Conservation (phyloP, 2,797 vertebrate species). For the Pseudochirops corinnae region DNA sequence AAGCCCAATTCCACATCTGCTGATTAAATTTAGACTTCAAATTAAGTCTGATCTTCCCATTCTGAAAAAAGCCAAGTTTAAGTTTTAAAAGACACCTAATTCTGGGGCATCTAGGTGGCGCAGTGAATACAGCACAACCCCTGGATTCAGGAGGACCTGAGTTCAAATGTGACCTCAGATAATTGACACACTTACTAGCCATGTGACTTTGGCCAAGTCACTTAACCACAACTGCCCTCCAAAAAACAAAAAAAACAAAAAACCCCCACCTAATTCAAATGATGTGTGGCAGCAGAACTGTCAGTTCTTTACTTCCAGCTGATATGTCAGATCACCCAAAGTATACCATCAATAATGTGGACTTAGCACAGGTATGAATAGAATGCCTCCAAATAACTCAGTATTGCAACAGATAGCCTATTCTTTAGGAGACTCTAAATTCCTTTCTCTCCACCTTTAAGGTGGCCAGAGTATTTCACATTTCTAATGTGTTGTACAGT, state of each 20-base stretch:
- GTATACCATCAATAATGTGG: slow-evolving; percentile 30
- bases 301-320: background rate
- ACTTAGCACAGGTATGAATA: background rate
- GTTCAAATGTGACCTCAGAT: too few species aligned
- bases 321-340: slow-evolving; percentile 44
- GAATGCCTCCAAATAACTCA: background rate
- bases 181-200: too few species aligned
- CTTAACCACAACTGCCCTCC: too few species aligned
- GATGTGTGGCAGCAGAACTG: slow-evolving; percentile 40
- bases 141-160: too few species aligned
- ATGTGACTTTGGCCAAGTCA: too few species aligned
- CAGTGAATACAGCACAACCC: too few species aligned
- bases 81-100: slow-evolving; percentile 41
- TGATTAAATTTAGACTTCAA: background rate
- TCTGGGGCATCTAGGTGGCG: background rate
- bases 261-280: slow-evolving; percentile 21
- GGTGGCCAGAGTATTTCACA: background rate
- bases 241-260: too few species aligned
- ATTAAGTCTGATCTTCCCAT: background rate
- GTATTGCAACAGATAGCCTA: background rate
- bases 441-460: background rate
- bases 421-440: background rate
- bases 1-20: background rate
- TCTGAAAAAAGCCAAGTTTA: slow-evolving; percentile 41
- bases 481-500: background rate